A percentile compares a stretch with the other conserved stretches of the same genome.
phyloP scores from a whole-genome alignment of 2,113 vertebrate genomes.

The Ophthalmolycus amberensis region DNA sequence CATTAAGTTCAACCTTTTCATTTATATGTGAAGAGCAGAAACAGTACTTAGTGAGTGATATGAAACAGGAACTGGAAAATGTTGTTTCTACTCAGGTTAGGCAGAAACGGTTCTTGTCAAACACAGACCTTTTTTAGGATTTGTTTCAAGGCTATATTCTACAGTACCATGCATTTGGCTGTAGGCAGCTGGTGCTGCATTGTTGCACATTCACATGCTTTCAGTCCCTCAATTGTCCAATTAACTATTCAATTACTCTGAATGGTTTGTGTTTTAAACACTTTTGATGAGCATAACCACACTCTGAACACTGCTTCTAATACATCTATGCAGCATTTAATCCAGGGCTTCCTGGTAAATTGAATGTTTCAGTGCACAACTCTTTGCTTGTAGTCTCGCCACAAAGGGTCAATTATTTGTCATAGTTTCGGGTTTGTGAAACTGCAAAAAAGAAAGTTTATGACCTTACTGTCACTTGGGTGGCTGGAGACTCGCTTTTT shows the following conservation, averaged over 20 bases:
- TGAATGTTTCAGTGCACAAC: constrained; percentile 4
- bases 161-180: neutral
- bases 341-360: neutral
- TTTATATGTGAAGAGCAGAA: constrained; percentile 31
- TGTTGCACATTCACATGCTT: neutral
- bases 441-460: neutral
- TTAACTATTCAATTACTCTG: neutral
- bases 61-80: constrained; percentile 56
- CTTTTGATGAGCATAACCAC: neutral
- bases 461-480: neutral
- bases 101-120: constrained; percentile 1
- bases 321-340: neutral
- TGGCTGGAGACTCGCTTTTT: constrained; percentile 1
- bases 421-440: neutral
- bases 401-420: neutral
- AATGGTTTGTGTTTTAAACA: neutral
- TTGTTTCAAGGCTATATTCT: neutral
- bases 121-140: constrained; percentile 26
- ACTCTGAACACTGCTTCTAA: neutral
- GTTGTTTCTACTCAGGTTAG: constrained; percentile 12
- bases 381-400: neutral
- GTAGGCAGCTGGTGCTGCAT: neutral
- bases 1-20: neutral
- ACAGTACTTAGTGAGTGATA: constrained; percentile 5
- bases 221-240: neutral